phyloP scores from a whole-genome alignment of 2,113 vertebrate species.

The Astatotilapia flaviijosephi region DNA sequence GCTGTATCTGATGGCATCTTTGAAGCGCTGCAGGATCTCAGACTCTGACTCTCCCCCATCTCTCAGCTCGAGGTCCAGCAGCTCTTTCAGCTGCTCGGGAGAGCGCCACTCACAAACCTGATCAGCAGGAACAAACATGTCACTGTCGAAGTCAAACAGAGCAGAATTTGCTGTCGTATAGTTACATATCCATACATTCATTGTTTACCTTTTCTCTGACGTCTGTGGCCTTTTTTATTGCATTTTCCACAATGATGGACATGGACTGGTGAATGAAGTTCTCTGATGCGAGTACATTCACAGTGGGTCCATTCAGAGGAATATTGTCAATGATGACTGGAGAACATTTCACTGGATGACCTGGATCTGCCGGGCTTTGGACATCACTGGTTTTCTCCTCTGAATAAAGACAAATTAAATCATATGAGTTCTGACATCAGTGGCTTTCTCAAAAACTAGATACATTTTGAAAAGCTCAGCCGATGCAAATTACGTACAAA shows the following conservation, averaged over 20 bases:
- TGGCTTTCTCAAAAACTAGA: not conserved
- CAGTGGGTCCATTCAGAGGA: slow-evolving; percentile 70
- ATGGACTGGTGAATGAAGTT: slow-evolving; percentile 78
- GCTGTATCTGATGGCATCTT: slow-evolving; percentile 79
- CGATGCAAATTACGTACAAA: not conserved
- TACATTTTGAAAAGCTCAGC: not conserved
- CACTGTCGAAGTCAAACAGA: not conserved
- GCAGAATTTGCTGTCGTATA: not conserved
- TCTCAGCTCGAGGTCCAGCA: slow-evolving; percentile 79
- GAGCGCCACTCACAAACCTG: slow-evolving; percentile 84
- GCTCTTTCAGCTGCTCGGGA: slow-evolving; percentile 73
- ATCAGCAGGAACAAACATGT: not conserved
- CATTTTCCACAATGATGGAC: slow-evolving; percentile 77
- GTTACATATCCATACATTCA: not conserved
- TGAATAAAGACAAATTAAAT: not conserved
- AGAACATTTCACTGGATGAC: not conserved
- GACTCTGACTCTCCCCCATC: slow-evolving; percentile 73
- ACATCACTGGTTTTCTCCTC: not conserved
- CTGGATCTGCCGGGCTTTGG: not conserved
- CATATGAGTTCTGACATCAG: not conserved
- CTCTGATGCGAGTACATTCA: slow-evolving; percentile 69
- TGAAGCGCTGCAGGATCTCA: slow-evolving; percentile 74
- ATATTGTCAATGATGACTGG: slow-evolving; percentile 61
- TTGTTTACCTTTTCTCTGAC: slow-evolving; percentile 75
- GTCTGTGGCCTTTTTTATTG: slow-evolving; percentile 76